phyloP scores from a whole-genome alignment of 1,140 invertebrate genomes.

The Aphelenchoides avenae region DNA sequence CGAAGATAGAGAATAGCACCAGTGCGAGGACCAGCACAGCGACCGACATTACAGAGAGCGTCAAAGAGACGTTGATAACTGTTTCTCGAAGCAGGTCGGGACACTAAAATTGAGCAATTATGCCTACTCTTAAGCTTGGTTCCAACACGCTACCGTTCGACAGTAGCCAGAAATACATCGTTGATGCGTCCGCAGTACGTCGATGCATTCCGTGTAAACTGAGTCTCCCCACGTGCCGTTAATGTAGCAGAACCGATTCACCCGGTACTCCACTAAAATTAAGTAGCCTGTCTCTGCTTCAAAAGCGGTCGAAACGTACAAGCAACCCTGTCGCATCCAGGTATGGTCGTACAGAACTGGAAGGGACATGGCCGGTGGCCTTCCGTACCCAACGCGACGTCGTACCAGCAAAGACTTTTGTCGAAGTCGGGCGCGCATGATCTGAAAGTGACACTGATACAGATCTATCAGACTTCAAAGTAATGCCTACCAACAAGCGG shows the following conservation, averaged over 20 bases:
- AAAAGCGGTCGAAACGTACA: conserved; percentile 34
- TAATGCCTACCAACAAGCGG: too few species aligned
- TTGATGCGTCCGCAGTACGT: conserved; percentile 43
- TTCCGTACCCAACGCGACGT: conserved; percentile 38
- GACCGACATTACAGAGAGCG: conserved; percentile 54
- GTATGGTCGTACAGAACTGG: conserved; percentile 49
- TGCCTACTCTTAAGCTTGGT: conserved; percentile 11
- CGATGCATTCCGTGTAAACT: conserved; percentile 48
- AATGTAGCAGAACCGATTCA: conserved; percentile 39
- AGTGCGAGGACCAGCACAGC: conserved; percentile 49
- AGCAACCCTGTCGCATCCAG: conserved; percentile 50
- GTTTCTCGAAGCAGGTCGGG: conserved; percentile 51
- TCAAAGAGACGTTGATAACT: conserved; percentile 54
- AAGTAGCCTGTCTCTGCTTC: background rate
- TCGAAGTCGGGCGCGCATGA: conserved; percentile 48
- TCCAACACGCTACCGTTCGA: conserved; percentile 42
- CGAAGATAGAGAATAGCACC: conserved; percentile 55
- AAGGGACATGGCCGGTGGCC: conserved; percentile 50
- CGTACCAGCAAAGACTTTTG: conserved; percentile 49
- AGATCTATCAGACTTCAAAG: too few species aligned
- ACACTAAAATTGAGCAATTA: conserved; percentile 45
- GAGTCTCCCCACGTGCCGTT: conserved; percentile 51
- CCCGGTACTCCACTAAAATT: conserved; percentile 34
- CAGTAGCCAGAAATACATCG: conserved; percentile 52
- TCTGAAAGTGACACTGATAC: too few species aligned